Conservation (phyloP, 2,888 invertebrate genomes). For the Argyresthia albistria region DNA sequence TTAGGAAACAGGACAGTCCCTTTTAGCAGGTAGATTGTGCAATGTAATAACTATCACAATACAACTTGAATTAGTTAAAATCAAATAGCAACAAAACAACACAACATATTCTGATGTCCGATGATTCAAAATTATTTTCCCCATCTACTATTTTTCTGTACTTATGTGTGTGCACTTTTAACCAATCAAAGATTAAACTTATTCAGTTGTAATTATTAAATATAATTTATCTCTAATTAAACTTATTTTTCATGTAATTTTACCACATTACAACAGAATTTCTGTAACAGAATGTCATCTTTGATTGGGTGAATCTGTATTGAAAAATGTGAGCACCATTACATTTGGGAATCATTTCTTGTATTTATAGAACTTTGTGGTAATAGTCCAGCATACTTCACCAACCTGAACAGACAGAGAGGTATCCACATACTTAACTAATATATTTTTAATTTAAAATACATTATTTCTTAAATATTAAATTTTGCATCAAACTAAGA, state of each 20-base stretch:
- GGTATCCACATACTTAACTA: constrained; percentile 62
- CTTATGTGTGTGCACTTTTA: too few species aligned
- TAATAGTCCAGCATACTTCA: constrained; percentile 74
- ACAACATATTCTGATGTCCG: too few species aligned
- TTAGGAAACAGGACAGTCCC: too few species aligned
- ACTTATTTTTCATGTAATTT: not conserved
- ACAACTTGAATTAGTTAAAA: too few species aligned
- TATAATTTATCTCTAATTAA: not conserved
- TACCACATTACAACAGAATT: constrained; percentile 6
- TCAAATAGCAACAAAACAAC: too few species aligned
- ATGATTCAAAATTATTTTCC: not conserved
- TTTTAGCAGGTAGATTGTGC: too few species aligned
- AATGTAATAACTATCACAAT: too few species aligned
- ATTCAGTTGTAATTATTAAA: not conserved
- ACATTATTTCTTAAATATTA: constrained; percentile 21
- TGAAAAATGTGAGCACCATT: constrained; percentile 46
- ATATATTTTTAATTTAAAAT: not conserved
- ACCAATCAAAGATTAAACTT: too few species aligned
- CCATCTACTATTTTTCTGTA: too few species aligned
- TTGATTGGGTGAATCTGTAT: constrained; percentile 15
- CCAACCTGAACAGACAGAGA: constrained; percentile 71
- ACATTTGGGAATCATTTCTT: constrained; percentile 73
- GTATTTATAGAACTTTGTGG: constrained; percentile 76
- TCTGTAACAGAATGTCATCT: constrained; percentile 1
- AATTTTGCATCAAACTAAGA: constrained; percentile 22